phyloP scores from a whole-genome alignment of 1,140 invertebrate species.

The Cotesia typhae region DNA sequence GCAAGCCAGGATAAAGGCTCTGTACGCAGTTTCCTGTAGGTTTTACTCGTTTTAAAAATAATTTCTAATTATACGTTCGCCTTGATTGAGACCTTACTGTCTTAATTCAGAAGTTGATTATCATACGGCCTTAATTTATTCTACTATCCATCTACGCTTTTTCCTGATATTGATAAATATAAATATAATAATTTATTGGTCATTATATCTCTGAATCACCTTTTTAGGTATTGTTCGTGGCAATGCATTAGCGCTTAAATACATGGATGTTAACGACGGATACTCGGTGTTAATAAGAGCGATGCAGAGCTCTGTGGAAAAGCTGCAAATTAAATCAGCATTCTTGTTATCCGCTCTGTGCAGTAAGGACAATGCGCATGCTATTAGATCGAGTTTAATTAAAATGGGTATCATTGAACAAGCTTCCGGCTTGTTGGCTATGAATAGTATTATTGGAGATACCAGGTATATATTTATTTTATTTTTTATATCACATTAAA shows the following conservation, averaged over 20 bases:
- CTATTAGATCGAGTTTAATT: conserved; percentile 64
- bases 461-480: conserved; percentile 51
- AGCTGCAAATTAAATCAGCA: conserved; percentile 74
- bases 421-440: conserved; percentile 63
- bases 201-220: conserved; percentile 13
- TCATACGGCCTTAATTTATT: no score
- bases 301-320: conserved; percentile 69
- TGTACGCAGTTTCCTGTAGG: conserved; percentile 82
- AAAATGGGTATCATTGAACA: conserved; percentile 72
- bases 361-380: conserved; percentile 67
- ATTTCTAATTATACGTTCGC: neutral
- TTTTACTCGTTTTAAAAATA: conserved; percentile 21
- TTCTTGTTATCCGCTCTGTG: conserved; percentile 74
- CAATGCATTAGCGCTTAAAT: conserved; percentile 66
- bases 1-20: conserved; percentile 72
- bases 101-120: neutral
- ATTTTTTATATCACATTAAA: conserved; percentile 9
- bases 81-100: neutral
- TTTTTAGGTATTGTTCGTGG: conserved; percentile 71
- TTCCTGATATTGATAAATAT: neutral
- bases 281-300: conserved; percentile 70
- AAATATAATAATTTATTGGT: neutral
- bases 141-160: no score
- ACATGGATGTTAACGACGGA: conserved; percentile 72
- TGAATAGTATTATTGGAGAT: conserved; percentile 57